Evolutionary conservation across 2,797 vertebrate genomes (phyloP).

Genomic region (Serranus cabrilla): DNA sequence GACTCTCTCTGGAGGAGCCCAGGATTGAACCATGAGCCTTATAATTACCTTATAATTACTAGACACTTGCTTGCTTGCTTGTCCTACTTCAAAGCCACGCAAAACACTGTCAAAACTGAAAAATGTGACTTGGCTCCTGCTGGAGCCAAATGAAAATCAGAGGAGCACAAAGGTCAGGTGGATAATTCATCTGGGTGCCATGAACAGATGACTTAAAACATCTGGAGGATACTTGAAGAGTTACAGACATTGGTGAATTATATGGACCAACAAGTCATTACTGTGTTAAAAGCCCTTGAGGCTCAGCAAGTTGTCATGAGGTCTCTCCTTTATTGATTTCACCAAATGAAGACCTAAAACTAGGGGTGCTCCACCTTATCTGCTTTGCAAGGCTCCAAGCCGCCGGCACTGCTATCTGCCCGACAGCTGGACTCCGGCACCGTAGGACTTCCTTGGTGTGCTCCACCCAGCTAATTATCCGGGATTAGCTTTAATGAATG

Average conservation of each 20-base stretch:
- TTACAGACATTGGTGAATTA: background rate
- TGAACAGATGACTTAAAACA: background rate
- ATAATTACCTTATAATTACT: no score
- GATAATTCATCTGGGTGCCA: background rate
- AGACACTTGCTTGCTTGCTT: no score
- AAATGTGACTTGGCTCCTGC: background rate
- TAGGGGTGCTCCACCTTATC: conserved; percentile 14
- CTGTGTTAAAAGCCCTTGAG: background rate
- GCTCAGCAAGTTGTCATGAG: background rate
- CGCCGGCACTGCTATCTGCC: conserved; percentile 21
- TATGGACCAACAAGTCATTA: background rate
- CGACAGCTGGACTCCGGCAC: conserved; percentile 26
- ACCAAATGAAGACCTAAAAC: conserved; percentile 8
- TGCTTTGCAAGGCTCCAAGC: conserved; percentile 6
- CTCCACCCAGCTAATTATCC: conserved; percentile 44
- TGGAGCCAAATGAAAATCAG: background rate
- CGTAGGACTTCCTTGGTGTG: conserved; percentile 24
- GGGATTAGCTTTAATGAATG: conserved; percentile 58
- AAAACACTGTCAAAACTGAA: background rate
- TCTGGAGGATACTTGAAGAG: background rate
- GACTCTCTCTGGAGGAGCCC: no score
- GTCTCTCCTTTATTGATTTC: conserved; percentile 2
- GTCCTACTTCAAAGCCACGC: no score
- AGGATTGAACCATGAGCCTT: no score
- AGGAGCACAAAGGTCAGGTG: background rate